A percentile compares a stretch with the other conserved stretches of the same genome.
Evolutionary conservation across 2,888 invertebrate genomes (phyloP).

Genomic region (Volucella zonaria): DNA sequence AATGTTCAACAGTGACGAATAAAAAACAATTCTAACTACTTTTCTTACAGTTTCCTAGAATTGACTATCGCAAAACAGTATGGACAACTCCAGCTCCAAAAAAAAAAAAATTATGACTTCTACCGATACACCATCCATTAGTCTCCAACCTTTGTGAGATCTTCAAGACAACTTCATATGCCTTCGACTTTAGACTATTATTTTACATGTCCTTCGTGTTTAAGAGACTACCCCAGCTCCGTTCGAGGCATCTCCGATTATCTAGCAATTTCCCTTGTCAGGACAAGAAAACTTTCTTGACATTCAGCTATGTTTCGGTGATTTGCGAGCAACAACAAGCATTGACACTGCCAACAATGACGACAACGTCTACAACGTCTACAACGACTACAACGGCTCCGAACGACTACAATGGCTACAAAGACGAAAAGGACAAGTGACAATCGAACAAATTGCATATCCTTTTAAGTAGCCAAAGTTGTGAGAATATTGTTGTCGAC

Average conservation of each 20-base stretch:
- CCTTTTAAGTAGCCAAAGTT: slow-evolving; percentile 55
- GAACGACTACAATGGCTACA: slow-evolving; percentile 5
- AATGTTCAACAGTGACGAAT: too few species aligned
- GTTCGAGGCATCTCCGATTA: slow-evolving; percentile 31
- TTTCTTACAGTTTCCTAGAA: too few species aligned
- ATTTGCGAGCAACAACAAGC: slow-evolving; percentile 6
- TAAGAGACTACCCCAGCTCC: neutral
- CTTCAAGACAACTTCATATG: neutral
- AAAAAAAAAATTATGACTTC: too few species aligned
- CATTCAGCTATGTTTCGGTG: neutral
- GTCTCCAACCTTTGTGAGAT: too few species aligned
- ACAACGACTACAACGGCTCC: neutral
- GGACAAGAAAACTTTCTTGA: slow-evolving; percentile 30
- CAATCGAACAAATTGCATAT: slow-evolving; percentile 70
- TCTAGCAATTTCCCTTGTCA: slow-evolving; percentile 11
- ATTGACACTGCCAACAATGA: slow-evolving; percentile 12
- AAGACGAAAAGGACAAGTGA: slow-evolving; percentile 44
- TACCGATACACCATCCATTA: too few species aligned
- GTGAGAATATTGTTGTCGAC: slow-evolving; percentile 66
- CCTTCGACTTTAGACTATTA: slow-evolving; percentile 33
- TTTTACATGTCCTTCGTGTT: slow-evolving; percentile 9
- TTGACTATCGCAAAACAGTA: too few species aligned
- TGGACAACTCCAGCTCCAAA: too few species aligned
- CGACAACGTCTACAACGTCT: slow-evolving; percentile 17
- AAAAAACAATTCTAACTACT: too few species aligned